phyloP scores from a whole-genome alignment of 2,113 vertebrate species.

The Nanorana parkeri region DNA sequence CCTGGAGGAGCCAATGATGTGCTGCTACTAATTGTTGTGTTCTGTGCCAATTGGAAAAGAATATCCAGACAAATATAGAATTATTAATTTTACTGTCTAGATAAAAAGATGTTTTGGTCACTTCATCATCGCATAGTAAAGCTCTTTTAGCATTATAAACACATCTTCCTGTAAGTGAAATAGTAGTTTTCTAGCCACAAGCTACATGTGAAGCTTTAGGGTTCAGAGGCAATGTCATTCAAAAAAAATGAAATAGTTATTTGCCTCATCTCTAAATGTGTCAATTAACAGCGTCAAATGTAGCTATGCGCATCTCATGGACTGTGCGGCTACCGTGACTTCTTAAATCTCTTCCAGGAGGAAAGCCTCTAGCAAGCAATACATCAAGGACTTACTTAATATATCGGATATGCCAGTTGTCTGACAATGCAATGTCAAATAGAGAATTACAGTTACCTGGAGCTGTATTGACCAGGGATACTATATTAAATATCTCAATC shows the following conservation, averaged over 20 bases:
- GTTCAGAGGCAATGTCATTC: slow-evolving; percentile 6
- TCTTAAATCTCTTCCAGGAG: slow-evolving; percentile 23
- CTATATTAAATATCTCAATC: slow-evolving; percentile 38
- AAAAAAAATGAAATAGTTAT: background rate
- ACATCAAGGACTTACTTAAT: slow-evolving; percentile 44
- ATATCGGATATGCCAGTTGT: slow-evolving; percentile 39
- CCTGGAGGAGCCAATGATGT: no score
- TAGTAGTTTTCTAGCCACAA: no score
- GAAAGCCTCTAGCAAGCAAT: slow-evolving; percentile 40
- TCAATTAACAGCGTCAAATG: slow-evolving; percentile 6
- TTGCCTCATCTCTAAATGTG: background rate
- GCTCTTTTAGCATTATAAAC: no score
- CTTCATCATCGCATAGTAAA: no score
- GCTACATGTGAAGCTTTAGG: no score
- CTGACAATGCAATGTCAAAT: slow-evolving; percentile 34
- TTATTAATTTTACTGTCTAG: no score
- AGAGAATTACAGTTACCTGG: slow-evolving; percentile 39
- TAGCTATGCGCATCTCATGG: background rate
- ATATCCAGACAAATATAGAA: no score
- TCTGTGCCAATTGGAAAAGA: no score
- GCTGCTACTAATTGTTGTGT: no score
- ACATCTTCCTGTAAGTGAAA: no score
- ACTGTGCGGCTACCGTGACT: background rate
- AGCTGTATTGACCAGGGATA: slow-evolving; percentile 21
- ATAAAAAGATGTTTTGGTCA: no score